A percentile compares a stretch with the other conserved stretches of the same genome.
These are phyloP conservation scores for Dryobota labecula DNA, from an alignment of 2,888 invertebrate genomes.

Conservation along the genomic window DNA sequence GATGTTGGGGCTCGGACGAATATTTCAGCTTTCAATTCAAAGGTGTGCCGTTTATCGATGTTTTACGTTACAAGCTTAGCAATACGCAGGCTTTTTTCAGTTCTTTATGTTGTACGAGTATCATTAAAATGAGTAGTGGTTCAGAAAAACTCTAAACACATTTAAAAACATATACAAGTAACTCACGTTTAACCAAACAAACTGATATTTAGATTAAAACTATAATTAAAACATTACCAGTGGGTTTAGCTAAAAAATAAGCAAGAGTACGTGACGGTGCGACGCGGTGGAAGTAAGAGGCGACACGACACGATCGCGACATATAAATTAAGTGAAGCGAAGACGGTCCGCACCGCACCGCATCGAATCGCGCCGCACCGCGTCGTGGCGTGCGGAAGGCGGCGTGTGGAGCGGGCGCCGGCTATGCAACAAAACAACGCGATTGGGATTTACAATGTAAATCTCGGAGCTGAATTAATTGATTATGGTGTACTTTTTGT, in stretches of 20 bases:
- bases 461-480: constrained; percentile 46
- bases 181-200: constrained; percentile 7
- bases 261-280: constrained; percentile 31
- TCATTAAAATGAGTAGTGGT: not conserved
- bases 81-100: not conserved
- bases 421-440: constrained; percentile 49
- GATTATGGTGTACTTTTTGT: constrained; percentile 26
- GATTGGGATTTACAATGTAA: constrained; percentile 39
- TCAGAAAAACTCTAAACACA: not conserved
- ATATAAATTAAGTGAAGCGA: constrained; percentile 63
- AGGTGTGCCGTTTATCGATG: not conserved
- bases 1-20: constrained; percentile 1
- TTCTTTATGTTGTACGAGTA: too few species aligned
- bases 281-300: constrained; percentile 51
- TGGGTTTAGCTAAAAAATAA: constrained; percentile 40
- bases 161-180: not conserved
- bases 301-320: constrained; percentile 38
- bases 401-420: constrained; percentile 6
- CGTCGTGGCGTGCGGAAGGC: constrained; percentile 28
- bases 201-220: constrained; percentile 29
- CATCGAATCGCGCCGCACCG: not conserved
- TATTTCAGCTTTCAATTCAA: not conserved
- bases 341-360: constrained; percentile 28
- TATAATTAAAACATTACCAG: constrained; percentile 50
- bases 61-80: not conserved